phyloP scores from a whole-genome alignment of 2,113 vertebrate genomes.

The Anseranas semipalmata region DNA sequence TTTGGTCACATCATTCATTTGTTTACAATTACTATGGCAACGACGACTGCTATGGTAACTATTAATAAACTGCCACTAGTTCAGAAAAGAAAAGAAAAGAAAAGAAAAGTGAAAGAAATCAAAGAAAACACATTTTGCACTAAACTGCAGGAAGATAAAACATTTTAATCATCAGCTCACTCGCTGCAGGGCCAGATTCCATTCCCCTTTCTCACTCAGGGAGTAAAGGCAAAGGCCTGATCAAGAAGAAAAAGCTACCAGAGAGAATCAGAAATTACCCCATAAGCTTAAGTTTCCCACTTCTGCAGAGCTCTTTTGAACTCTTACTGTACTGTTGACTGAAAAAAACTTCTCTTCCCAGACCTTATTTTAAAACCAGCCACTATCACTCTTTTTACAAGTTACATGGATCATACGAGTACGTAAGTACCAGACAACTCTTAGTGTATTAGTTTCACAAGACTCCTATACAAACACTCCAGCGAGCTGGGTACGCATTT shows the following conservation, averaged over 20 bases:
- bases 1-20: slow-evolving; percentile 28
- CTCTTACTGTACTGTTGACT: neutral
- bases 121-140: neutral
- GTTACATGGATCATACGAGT: neutral
- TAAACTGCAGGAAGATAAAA: neutral
- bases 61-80: slow-evolving; percentile 6
- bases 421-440: neutral
- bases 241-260: neutral
- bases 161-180: neutral
- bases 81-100: neutral
- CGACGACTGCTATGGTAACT: slow-evolving; percentile 12
- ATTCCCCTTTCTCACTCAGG: neutral
- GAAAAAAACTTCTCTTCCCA: neutral
- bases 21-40: slow-evolving; percentile 70
- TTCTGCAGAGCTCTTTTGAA: neutral
- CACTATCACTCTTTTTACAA: neutral
- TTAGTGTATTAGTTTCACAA: neutral
- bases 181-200: neutral
- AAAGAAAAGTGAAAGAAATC: neutral
- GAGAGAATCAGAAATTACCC: neutral
- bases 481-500: neutral
- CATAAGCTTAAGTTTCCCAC: neutral
- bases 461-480: neutral
- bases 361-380: neutral
- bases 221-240: neutral